Evolutionary conservation across 2,888 invertebrate species (phyloP), one percentile per base, ranked within the genome.

Genomic region (Hipparchia semele): DNA sequence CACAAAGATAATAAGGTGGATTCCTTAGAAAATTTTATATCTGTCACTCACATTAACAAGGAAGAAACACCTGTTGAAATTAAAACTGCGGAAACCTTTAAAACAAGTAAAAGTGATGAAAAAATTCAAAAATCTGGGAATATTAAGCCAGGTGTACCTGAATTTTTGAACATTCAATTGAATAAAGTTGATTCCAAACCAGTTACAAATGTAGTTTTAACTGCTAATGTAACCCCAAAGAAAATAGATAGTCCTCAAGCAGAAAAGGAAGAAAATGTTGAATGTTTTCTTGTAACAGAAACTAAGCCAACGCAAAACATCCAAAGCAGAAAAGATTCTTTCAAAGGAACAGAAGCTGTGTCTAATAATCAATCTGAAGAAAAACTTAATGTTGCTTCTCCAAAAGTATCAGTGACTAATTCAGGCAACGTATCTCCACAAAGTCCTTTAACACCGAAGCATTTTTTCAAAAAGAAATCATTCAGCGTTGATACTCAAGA

Each of bases 161-260:
- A 97, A 84, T 96, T 96, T 83, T 88, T 96, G 76, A 95, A 96
- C 81, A 95, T 96, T 72, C 96, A 96, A 84, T 82, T 96, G 64
- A 96, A 96, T 83, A 95, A 95, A 83, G 96, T 96, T 6, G 96
- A 96, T 80, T 90, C 94, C 9, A 95, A 95, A 79, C 94, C 95
- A 0, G 83, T 94, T 9, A 95, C 95, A 53, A 95, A 96, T 81
- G 94, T 96, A 53, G 96, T 96, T 68, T 88, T 96, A 77, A 95
- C 96, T 45, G 96, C 95, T 75, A 95, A 95, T 79, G 86, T 94
- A 79, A 94, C 92, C 78, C 93, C 94, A 84, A 94, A 94, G 88
- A 94, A 91, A 88, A 78, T 80, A 68, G 93, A 93, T 78, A 88
- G 85, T 82, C 86, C 88, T 9, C 88, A 84, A 81, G 76, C 82